Percentiles rank a stretch among this genome's conserved stretches.
phyloP scores from a whole-genome alignment of 2,113 vertebrate species.

The Todiramphus saurophagus region DNA sequence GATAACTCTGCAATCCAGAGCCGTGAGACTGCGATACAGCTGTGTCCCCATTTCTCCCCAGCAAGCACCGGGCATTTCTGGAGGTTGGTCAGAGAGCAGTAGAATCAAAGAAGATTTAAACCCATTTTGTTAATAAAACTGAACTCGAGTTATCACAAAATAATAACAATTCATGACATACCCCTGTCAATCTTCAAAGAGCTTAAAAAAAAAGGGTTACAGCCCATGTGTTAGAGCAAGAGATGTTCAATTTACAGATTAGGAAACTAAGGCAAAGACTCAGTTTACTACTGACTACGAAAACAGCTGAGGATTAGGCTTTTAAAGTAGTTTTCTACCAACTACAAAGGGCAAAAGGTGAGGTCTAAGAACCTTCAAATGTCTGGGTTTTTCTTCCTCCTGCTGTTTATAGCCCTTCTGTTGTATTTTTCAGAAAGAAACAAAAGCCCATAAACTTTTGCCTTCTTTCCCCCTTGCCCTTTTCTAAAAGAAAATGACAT shows the following conservation, averaged over 20 bases:
- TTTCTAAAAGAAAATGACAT: neutral
- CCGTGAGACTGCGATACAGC: neutral
- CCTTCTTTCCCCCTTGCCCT: neutral
- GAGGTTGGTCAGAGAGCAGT: neutral
- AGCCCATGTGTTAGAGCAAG: neutral
- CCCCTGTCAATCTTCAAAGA: neutral
- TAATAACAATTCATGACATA: neutral
- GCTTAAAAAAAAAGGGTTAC: neutral
- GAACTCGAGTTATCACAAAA: neutral
- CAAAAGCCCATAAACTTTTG: neutral
- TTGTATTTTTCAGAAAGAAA: neutral
- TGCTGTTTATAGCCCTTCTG: neutral
- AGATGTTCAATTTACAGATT: neutral
- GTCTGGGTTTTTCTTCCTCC: neutral
- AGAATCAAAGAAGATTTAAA: neutral
- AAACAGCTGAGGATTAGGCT: neutral
- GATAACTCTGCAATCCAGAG: neutral
- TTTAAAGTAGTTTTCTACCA: neutral
- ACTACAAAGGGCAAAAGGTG: neutral
- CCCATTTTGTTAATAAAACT: neutral
- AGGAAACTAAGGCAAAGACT: neutral
- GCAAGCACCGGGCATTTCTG: neutral
- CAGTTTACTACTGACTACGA: neutral
- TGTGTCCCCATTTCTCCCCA: neutral
- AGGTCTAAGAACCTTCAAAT: neutral